A percentile compares a stretch with the other conserved stretches of the same genome.
Evolutionary conservation across 2,797 vertebrate species (phyloP).

Genomic region (Odontamblyopus rebecca): DNA sequence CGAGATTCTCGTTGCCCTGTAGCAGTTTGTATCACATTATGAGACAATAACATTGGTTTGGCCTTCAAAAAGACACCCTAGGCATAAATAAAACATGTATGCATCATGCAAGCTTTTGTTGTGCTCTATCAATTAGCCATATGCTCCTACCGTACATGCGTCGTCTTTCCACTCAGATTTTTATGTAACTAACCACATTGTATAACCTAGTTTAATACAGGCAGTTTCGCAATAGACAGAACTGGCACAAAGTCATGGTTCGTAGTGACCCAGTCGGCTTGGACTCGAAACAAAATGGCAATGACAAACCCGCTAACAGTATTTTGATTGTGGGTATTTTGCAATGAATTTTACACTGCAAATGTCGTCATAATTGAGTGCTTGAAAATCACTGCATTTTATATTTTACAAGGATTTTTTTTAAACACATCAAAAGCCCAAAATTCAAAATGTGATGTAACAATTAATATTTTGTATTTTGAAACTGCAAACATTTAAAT

Average conservation of each 20-base stretch:
- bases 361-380: no score
- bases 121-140: neutral
- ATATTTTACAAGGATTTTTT: no score
- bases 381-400: no score
- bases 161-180: neutral
- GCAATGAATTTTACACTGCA: no score
- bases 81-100: neutral
- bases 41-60: conserved; percentile 1
- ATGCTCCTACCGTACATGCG: neutral
- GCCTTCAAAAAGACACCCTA: neutral
- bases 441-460: no score
- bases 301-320: neutral
- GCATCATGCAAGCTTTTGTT: neutral
- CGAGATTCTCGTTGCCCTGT: conserved; percentile 23
- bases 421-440: no score
- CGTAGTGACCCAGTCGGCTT: neutral
- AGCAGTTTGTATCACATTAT: conserved; percentile 1
- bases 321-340: no score
- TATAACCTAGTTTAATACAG: neutral
- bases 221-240: neutral
- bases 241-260: neutral
- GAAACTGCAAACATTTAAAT: no score
- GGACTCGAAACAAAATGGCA: no score
- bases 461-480: no score
- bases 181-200: neutral